phyloP scores from a whole-genome alignment of 1,140 invertebrate species.

The Delia radicum region DNA sequence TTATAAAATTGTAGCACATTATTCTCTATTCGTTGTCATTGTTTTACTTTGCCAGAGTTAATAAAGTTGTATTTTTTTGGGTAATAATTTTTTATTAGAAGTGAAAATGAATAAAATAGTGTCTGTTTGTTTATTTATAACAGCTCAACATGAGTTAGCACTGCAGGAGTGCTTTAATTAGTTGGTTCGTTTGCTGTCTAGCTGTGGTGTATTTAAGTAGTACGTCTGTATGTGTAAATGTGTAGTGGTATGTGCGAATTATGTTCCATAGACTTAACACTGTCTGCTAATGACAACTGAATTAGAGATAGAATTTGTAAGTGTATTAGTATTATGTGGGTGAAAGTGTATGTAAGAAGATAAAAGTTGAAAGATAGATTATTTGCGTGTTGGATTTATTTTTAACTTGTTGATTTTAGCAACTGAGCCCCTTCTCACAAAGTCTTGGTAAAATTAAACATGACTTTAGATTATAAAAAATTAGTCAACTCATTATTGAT shows the following conservation, averaged over 20 bases:
- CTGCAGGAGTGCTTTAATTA: constrained; percentile 18
- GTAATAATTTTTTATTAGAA: constrained; percentile 5
- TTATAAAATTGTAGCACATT: not conserved
- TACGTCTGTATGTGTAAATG: not conserved
- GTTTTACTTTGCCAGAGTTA: not conserved
- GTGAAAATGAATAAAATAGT: not conserved
- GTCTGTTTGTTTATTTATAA: constrained; percentile 11
- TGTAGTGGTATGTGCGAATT: not conserved
- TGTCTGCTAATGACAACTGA: not conserved
- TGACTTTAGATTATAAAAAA: too few relatives aligned
- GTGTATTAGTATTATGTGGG: not conserved
- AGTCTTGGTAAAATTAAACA: too few relatives aligned
- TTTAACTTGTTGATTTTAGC: not conserved
- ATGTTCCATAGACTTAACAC: not conserved
- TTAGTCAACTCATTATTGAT: too few relatives aligned
- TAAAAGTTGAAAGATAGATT: not conserved
- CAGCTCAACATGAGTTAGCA: constrained; percentile 10
- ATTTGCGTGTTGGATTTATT: not conserved
- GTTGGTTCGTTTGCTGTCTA: not conserved
- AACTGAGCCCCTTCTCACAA: not conserved
- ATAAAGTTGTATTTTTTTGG: not conserved
- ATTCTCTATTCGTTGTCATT: not conserved
- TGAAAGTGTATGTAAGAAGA: not conserved
- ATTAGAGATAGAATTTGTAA: not conserved
- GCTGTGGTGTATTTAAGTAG: constrained; percentile 8